Evolutionary conservation across 1,140 invertebrate genomes (phyloP).

Genomic region (Ostrea denselamellosa): DNA sequence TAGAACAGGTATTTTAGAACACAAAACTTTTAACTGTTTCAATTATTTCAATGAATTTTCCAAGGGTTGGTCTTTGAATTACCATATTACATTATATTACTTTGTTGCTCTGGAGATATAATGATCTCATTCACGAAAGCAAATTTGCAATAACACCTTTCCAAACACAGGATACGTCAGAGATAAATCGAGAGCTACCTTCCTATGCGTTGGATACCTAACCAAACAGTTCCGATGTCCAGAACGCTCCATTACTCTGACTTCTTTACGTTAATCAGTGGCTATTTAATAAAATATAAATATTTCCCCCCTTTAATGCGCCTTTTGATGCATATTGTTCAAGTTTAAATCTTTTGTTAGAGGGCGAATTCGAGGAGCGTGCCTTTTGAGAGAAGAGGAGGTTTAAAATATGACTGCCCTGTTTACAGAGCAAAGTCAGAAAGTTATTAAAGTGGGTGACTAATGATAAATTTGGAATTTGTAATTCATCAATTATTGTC

Average conservation of each 20-base stretch:
- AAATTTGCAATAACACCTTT: neutral
- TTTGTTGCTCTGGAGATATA: neutral
- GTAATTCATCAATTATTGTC: slow-evolving; percentile 8
- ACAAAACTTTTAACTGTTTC: too few species aligned
- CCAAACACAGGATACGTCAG: neutral
- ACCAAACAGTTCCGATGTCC: slow-evolving; percentile 1
- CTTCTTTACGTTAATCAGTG: neutral
- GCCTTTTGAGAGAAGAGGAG: neutral
- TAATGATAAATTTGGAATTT: neutral
- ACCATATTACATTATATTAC: neutral
- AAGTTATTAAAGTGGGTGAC: neutral
- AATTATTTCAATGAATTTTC: too few species aligned
- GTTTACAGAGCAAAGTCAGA: slow-evolving; percentile 9
- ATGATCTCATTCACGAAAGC: neutral
- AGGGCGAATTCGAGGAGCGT: neutral
- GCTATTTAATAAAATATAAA: slow-evolving; percentile 9
- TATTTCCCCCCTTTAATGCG: slow-evolving; percentile 15
- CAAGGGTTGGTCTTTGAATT: too few species aligned
- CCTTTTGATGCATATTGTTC: slow-evolving; percentile 11
- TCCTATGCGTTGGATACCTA: neutral
- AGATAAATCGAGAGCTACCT: neutral
- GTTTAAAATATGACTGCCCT: slow-evolving; percentile 25
- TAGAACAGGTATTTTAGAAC: too few species aligned
- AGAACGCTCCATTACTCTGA: neutral
- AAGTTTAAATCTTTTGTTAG: slow-evolving; percentile 22